Evolutionary conservation across 2,113 vertebrate genomes (phyloP).

Genomic region (Triplophysa siluroides): DNA sequence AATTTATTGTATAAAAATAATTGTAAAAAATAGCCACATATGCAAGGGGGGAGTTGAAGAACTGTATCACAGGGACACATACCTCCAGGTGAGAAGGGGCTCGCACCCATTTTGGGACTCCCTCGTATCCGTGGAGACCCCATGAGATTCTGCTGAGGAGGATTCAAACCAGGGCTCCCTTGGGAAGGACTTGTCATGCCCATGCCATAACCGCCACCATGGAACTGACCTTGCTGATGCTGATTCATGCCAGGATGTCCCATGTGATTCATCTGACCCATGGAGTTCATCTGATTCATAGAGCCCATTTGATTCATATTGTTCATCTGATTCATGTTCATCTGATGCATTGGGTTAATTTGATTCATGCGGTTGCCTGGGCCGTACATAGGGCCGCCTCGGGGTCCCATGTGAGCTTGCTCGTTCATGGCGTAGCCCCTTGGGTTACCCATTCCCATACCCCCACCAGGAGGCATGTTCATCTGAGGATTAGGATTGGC

Average conservation of each 20-base stretch:
- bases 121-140: conserved; percentile 88
- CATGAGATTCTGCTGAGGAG: conserved; percentile 85
- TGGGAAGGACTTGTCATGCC: conserved; percentile 89
- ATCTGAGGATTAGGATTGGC: conserved; percentile 77
- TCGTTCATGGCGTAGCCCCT: conserved; percentile 71
- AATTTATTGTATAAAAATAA: no score
- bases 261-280: conserved; percentile 70
- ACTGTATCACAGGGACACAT: conserved; percentile 46
- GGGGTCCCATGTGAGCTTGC: conserved; percentile 69
- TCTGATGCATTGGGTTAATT: conserved; percentile 60
- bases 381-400: conserved; percentile 65
- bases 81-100: conserved; percentile 96
- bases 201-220: conserved; percentile 81
- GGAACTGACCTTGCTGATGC: conserved; percentile 83
- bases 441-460: conserved; percentile 74
- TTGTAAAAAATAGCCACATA: no score
- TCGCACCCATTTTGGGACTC: conserved; percentile 90
- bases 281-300: conserved; percentile 49
- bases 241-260: conserved; percentile 71
- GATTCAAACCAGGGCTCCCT: conserved; percentile 83
- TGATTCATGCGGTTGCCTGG: conserved; percentile 63
- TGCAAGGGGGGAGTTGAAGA: no score
- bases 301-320: conserved; percentile 51
- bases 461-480: conserved; percentile 79
- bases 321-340: conserved; percentile 62